Evolutionary conservation across 92 coral and sea anemone species (phyloP).

Genomic region (Epizoanthus stellaris): DNA sequence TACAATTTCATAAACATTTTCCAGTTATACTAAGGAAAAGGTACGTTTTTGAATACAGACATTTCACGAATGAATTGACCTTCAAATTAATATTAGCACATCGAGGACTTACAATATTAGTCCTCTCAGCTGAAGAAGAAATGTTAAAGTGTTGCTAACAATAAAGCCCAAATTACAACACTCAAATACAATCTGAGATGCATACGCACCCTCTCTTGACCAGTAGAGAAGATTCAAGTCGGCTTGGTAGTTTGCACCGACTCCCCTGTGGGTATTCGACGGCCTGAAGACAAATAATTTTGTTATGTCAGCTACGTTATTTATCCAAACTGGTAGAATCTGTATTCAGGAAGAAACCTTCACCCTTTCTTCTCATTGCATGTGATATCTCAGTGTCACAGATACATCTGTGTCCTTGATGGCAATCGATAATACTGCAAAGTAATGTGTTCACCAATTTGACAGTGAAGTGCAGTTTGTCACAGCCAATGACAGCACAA

Average conservation of each 20-base stretch:
- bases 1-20: too few relatives aligned
- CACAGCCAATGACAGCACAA: too few relatives aligned
- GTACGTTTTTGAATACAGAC: too few relatives aligned
- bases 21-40: too few relatives aligned
- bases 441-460: neutral
- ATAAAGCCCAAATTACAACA: neutral
- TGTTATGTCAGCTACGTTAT: neutral
- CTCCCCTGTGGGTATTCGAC: constrained; percentile 94
- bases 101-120: too few relatives aligned
- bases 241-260: constrained; percentile 81
- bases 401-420: neutral
- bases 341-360: too few relatives aligned
- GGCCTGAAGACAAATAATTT: constrained; percentile 65
- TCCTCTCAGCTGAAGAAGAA: too few relatives aligned
- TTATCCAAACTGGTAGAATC: neutral
- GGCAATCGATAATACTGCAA: neutral
- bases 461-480: neutral
- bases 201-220: constrained; percentile 83
- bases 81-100: too few relatives aligned
- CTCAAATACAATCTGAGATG: neutral
- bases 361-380: too few relatives aligned
- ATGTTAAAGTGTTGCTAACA: neutral
- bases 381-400: too few relatives aligned
- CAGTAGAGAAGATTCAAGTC: constrained; percentile 92
- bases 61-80: too few relatives aligned